phyloP scores from a whole-genome alignment of 2,888 invertebrate genomes.

The Drosophila paramelanica region DNA sequence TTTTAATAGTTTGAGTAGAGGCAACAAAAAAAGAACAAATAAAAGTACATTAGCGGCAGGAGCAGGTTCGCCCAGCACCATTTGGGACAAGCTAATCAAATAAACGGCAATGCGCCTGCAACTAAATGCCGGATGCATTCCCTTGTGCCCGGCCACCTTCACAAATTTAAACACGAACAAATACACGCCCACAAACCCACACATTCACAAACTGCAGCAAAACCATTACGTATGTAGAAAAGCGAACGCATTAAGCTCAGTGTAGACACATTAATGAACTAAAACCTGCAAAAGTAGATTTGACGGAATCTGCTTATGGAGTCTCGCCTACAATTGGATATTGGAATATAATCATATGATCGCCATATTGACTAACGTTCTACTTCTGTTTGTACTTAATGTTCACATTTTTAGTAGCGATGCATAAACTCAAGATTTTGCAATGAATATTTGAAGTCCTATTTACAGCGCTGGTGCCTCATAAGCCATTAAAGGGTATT shows the following conservation, averaged over 20 bases:
- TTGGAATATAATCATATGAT: conserved; percentile 10
- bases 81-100: conserved; percentile 42
- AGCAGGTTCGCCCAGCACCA: not conserved
- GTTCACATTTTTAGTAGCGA: not conserved
- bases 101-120: conserved; percentile 27
- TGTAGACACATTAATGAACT: conserved; percentile 66
- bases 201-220: conserved; percentile 35
- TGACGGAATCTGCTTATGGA: conserved; percentile 48
- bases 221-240: conserved; percentile 16
- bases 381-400: conserved; percentile 10
- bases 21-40: conserved; percentile 1
- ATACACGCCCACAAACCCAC: not conserved
- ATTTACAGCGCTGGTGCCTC: too few species aligned
- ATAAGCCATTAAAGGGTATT: too few species aligned
- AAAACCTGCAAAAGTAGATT: conserved; percentile 42
- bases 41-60: conserved; percentile 10
- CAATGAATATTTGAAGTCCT: conserved; percentile 26
- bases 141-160: not conserved
- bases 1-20: conserved; percentile 11
- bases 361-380: conserved; percentile 52
- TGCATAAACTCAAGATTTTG: conserved; percentile 47
- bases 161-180: not conserved
- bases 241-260: conserved; percentile 51
- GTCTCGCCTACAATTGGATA: not conserved
- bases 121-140: not conserved